A percentile compares a stretch with the other conserved stretches of the same genome.
Conservation (phyloP, 2,797 vertebrate genomes). For the Clarias pachynema region DNA sequence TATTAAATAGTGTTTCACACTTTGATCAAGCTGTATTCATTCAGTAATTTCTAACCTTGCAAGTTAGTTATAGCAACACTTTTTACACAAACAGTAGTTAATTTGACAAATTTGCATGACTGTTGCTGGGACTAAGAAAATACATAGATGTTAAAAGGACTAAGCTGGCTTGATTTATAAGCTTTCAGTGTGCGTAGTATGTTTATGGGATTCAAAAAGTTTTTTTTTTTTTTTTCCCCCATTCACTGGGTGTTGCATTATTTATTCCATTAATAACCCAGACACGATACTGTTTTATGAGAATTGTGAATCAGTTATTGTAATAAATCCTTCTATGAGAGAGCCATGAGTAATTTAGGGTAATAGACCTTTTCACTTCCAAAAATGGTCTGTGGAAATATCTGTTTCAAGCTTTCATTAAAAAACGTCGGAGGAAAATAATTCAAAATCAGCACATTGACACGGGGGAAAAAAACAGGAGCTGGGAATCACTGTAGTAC, state of each 20-base stretch:
- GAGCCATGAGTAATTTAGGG: constrained; percentile 1
- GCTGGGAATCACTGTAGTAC: constrained; percentile 61
- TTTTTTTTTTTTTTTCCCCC: constrained; percentile 18
- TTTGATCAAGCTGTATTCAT: neutral
- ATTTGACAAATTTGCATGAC: neutral
- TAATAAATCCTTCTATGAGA: no score
- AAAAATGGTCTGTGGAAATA: constrained; percentile 33
- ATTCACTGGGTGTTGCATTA: constrained; percentile 24
- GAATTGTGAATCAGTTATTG: neutral
- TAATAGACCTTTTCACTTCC: neutral
- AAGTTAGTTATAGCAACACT: neutral
- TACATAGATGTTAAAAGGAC: neutral
- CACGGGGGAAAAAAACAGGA: constrained; percentile 60
- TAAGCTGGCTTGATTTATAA: neutral
- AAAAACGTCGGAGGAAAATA: constrained; percentile 56
- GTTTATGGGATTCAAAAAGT: constrained; percentile 4
- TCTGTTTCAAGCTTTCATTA: constrained; percentile 32
- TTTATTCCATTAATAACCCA: constrained; percentile 34
- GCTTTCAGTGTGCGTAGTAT: neutral
- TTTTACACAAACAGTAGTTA: neutral
- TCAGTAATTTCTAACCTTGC: neutral
- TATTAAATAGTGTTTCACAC: neutral
- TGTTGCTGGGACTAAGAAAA: neutral
- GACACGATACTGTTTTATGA: constrained; percentile 36
- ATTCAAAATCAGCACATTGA: constrained; percentile 42